These are phyloP conservation scores for Leptonema lineaticorne DNA, from an alignment of 1,140 invertebrate species.

Conservation along the genomic window DNA sequence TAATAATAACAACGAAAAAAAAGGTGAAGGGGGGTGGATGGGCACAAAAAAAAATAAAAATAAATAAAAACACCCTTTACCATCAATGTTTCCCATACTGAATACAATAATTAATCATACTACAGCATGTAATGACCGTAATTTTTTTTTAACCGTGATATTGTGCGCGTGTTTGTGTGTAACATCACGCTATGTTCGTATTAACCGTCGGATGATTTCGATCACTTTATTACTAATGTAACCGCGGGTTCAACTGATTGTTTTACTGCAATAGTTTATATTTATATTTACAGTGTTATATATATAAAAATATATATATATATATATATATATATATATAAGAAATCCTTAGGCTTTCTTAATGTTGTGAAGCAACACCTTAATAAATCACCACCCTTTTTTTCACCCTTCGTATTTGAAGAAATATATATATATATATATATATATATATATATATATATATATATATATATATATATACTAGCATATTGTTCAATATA, in stretches of 20 bases:
- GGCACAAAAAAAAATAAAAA: no score
- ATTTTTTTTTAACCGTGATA: no score
- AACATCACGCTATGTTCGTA: slow-evolving; percentile 15
- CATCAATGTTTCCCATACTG: no score
- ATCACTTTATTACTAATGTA: background rate
- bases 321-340: no score
- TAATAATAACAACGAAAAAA: no score
- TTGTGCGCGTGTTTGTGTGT: background rate
- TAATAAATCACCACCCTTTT: slow-evolving; percentile 10
- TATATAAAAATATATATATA: no score
- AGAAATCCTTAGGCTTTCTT: background rate
- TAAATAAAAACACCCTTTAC: no score
- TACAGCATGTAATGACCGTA: no score
- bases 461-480: background rate
- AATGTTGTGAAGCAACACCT: slow-evolving; percentile 13
- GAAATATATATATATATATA: background rate
- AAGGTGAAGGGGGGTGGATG: no score
- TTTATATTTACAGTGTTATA: no score
- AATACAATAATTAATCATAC: no score
- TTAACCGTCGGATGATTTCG: background rate
- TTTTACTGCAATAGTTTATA: background rate
- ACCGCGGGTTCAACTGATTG: background rate
- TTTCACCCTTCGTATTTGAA: background rate
- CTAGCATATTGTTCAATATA: background rate
- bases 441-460: background rate